These are phyloP conservation scores for sheep (Ovis aries) DNA, from an alignment of 2,113 vertebrate species.

Conservation along the genomic window ARS-UI_Ramb_v3.0 NC_056055.1:28409001-28409500, in stretches of 20 bases:
- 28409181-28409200: background rate
- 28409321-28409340: background rate
- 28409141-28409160: background rate
- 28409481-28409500: background rate
- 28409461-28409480: background rate
- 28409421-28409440: background rate
- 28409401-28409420: fast-evolving
- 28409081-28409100: background rate
- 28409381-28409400: background rate
- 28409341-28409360: background rate
- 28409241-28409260: background rate
- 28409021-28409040: no score
- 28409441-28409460: background rate
- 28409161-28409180: background rate
- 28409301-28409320: background rate
- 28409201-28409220: background rate
- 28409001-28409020: background rate
- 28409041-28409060: background rate
- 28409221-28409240: background rate
- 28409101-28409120: background rate
- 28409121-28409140: no score
- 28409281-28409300: background rate
- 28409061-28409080: background rate
- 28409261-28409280: background rate
- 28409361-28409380: no score